Conservation (phyloP, 2,797 vertebrate genomes). For the Protosalanx chinensis region DNA sequence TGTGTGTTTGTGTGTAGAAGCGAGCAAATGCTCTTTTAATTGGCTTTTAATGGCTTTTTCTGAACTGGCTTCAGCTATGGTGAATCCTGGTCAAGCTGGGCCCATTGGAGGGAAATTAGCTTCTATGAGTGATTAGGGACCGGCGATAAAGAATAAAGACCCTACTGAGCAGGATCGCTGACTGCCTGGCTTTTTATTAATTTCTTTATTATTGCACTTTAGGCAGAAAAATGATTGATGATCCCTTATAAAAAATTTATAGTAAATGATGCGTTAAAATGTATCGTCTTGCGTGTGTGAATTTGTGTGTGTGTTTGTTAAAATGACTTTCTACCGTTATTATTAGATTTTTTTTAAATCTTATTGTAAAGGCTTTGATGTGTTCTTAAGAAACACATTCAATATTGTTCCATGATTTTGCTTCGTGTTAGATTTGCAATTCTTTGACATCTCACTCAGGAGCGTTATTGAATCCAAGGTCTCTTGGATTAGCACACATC, state of each 20-base stretch:
- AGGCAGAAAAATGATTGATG: conserved; percentile 27
- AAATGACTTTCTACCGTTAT: conserved; percentile 1
- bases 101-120: conserved; percentile 22
- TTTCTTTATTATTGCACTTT: conserved; percentile 7
- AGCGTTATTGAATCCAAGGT: conserved; percentile 24
- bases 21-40: conserved; percentile 36
- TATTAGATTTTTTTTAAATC: too few species aligned
- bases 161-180: conserved; percentile 14
- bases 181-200: conserved; percentile 16
- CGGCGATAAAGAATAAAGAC: conserved; percentile 33
- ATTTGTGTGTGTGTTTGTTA: background rate
- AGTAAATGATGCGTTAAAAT: background rate
- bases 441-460: conserved; percentile 23
- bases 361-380: conserved; percentile 1
- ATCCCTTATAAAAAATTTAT: background rate
- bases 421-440: conserved; percentile 26
- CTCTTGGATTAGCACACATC: conserved; percentile 1
- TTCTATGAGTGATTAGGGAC: conserved; percentile 42
- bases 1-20: conserved; percentile 16
- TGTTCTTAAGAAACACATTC: conserved; percentile 12
- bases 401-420: conserved; percentile 7
- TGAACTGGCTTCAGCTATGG: conserved; percentile 19
- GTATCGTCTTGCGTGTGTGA: background rate
- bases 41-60: conserved; percentile 48
- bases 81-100: conserved; percentile 34